Base-by-base conservation (phyloP, 2,888 invertebrate species). In the Trisateles emortualis region DNA sequence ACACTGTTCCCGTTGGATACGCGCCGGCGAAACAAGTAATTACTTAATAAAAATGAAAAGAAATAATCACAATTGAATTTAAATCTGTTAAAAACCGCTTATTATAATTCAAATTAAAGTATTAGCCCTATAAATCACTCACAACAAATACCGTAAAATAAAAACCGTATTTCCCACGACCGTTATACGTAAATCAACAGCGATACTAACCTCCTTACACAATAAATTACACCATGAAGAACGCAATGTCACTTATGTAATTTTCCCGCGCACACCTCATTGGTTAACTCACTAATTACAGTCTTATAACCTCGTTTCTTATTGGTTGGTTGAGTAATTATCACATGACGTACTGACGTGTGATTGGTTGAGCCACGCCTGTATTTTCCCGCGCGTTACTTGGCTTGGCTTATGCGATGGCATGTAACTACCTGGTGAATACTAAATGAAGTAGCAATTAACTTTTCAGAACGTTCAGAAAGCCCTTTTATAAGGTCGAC, bases 371-470 rank as follows among this genome's bases (percentile, higher is more conserved):
- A 50, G 48, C 81, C 80, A 78, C 88, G 87, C 90, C 90, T 72
- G 52, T 68, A 69, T 77, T 81, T 84, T 87, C 81, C 83, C 84
- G 74, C 74, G 72, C 51, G 70, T 65, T 59, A 60, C 58, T 46
- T 48, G 46, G 58, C 59, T 43, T 49, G 55, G 66, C 81, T 83
- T 83, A 83, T 83, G 81, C 75, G 83, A 85, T 73, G 59, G 64
- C 59, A 58, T 78, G 83, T 87, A 88, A 87, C 83, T 76, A 74
- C 72, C 52, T 67, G 71, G 50, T 88, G 83, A 87, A 90, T 89
- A 73, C 65, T 83, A 90, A 81, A 91, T 86, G 85, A 84, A 84
- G 80, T 80, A 82, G 81, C 84, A 5, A 90, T 90, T 89, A 88
- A 61, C 48, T 56, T 65, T 67, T 68, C 66, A 68, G 65, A 61